Base-by-base conservation (phyloP, 2,797 vertebrate species). In the Allobates femoralis region DNA sequence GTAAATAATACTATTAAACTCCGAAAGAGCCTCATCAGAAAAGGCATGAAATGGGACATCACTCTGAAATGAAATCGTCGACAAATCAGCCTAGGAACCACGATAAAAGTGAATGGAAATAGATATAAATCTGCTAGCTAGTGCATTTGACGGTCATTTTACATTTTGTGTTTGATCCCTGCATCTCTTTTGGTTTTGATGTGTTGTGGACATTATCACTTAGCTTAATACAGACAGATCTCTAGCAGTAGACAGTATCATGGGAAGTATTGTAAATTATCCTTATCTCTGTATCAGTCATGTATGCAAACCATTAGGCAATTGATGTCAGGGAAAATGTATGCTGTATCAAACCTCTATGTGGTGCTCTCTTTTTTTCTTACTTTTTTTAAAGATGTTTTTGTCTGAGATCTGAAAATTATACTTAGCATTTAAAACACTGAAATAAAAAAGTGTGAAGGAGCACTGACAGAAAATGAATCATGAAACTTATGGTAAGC, bases 1-100 rank as follows among this genome's bases (percentile, higher is more conserved):
- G 76, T 79, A 85, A 85, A 85, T 85, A 85, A 85, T 81, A 41
- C 55, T 30, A 86, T 81, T 86, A 81, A 81, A 81, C 41, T 86
- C 28, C 55, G 85, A 81, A 81, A 81, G 28, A 41, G 67, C 28
- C 55, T 81, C 78, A 81, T 81, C 78, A 86, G 67, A 60, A 51
- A 32, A 66, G 28, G 85, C 55, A 81, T 81, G 85, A 86, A 82
- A 81, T 86, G 32, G 79, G 28, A 86, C 41, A 81, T 80, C 84
- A 79, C 55, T 74, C 77, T 81, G 69, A 86, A 86, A 86, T 81
- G 64, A 81, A 75, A 81, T 86, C 58, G 21, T 18, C 34, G 71
- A 82, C 60, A 82, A 86, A 82, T 19, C 67, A 21, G n/a, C 56
- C 58, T 86, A 50, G 16, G 62, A 74, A 86, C 76, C 71, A 82